A percentile compares a stretch with the other conserved stretches of the same genome.
These are phyloP conservation scores for Hirundichthys speculiger DNA, from an alignment of 2,113 vertebrate species.

Conservation along the genomic window DNA sequence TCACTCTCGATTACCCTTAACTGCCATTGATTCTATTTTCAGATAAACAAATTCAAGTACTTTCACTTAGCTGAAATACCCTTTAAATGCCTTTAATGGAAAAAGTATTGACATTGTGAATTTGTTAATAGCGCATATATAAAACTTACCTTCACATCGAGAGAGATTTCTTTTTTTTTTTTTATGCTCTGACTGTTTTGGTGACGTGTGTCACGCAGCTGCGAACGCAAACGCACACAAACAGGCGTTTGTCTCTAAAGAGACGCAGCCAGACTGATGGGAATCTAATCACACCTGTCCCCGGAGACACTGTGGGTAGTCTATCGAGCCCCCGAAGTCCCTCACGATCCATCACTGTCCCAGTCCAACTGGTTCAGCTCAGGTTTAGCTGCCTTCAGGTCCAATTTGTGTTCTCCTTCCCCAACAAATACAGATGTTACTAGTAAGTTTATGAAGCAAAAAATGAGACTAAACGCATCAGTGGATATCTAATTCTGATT, in stretches of 20 bases:
- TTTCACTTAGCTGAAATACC: constrained; percentile 16
- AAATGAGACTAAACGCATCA: too few relatives aligned
- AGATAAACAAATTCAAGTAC: constrained; percentile 29
- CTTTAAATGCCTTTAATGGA: constrained; percentile 40
- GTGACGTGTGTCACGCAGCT: background rate
- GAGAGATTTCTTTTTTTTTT: background rate
- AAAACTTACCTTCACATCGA: background rate
- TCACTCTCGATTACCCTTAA: constrained; percentile 32
- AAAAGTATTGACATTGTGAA: constrained; percentile 45
- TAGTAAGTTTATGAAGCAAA: background rate
- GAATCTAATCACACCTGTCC: constrained; percentile 60
- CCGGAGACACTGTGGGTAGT: constrained; percentile 26
- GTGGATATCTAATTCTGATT: too few relatives aligned
- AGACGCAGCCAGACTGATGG: constrained; percentile 39
- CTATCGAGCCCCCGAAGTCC: constrained; percentile 21
- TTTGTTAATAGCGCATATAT: constrained; percentile 11
- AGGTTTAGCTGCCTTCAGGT: background rate
- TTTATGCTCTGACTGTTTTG: constrained; percentile 4
- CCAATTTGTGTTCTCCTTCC: background rate
- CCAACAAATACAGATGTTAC: background rate
- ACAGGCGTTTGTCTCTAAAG: constrained; percentile 32
- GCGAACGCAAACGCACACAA: constrained; percentile 12
- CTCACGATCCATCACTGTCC: constrained; percentile 51
- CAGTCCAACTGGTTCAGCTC: background rate
- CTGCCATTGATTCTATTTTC: constrained; percentile 45